A percentile compares a stretch with the other conserved stretches of the same genome.
Conservation (phyloP, 1,140 invertebrate species). For the Aricia agestis region DNA sequence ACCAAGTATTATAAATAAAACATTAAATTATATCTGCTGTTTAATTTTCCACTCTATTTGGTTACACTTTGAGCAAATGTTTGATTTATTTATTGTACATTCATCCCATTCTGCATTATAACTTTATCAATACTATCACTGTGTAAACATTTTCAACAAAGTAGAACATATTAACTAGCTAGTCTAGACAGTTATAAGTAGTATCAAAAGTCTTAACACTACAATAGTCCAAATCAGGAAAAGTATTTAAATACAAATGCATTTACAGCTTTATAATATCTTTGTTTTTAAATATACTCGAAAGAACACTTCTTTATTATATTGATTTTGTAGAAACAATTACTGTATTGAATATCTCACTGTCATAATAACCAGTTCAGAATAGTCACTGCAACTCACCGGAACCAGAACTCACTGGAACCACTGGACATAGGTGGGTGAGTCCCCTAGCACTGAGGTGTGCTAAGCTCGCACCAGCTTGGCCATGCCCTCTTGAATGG, state of each 20-base stretch:
- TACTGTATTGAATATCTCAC: not conserved
- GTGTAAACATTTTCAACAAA: not conserved
- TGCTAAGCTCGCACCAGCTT: constrained; percentile 53
- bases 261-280: no score
- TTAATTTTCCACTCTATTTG: not conserved
- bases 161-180: not conserved
- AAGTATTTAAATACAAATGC: no score
- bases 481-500: constrained; percentile 86
- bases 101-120: not conserved
- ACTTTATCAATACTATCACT: not conserved
- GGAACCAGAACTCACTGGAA: not conserved
- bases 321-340: not conserved
- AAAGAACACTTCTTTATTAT: no score
- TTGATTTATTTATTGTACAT: not conserved
- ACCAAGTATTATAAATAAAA: constrained; percentile 53
- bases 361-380: not conserved
- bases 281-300: no score
- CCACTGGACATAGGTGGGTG: not conserved
- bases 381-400: not conserved
- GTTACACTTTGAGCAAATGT: not conserved
- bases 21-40: constrained; percentile 26
- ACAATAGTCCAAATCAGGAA: no score
- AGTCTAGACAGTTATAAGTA: no score
- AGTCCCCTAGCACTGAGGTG: not conserved
- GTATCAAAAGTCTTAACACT: no score